Base-by-base conservation (phyloP, 2,888 invertebrate species). In the Cheilosia vernalis region DNA sequence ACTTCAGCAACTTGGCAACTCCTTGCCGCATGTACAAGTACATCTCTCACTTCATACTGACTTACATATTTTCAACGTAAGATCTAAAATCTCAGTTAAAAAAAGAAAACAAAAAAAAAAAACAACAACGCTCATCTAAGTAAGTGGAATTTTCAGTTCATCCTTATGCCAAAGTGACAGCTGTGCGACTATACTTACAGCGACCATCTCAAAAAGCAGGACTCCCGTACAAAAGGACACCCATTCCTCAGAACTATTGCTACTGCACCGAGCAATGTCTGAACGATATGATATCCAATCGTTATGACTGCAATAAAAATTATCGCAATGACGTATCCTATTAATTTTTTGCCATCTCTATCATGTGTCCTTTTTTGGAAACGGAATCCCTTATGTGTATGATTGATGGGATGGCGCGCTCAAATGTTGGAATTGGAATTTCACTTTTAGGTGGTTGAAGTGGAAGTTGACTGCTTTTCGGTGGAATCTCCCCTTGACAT, bases 241-340 rank as follows among this genome's bases (percentile, higher is more conserved):
- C 47, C 76, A 58, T 61, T 51, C 76, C 53, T 24, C 44, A 53
- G 21, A 60, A 19, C 47, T 81, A 76, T 53, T 82, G 70, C 70
- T 40, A 60, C 74, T 74, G 76, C 81, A 81, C 69, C 66, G 73
- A 44, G 49, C 37, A 21, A 47, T 42, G 33, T 30, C 40, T 40
- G 51, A 13, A 13, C 13, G 37, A 37, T 63, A 44, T 55, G 30
- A 30, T 6, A 30, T 30, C 30, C 27, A 53, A 64, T 76, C 72
- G 61, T 81, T 81, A 81, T 81, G 85, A 85, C 76, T 85, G 85
- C 81, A 85, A 85, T 85, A 85, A 85, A 85, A 85, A 81, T 85
- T 85, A 85, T 85, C 85, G 85, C 85, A 85, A 85, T 85, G 85
- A 85, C 85, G 81, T 85, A 85, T 85, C 85, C 85, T 85, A 85